Evolutionary conservation across 2,888 invertebrate species (phyloP).

Genomic region (Cryptus viduatorius): DNA sequence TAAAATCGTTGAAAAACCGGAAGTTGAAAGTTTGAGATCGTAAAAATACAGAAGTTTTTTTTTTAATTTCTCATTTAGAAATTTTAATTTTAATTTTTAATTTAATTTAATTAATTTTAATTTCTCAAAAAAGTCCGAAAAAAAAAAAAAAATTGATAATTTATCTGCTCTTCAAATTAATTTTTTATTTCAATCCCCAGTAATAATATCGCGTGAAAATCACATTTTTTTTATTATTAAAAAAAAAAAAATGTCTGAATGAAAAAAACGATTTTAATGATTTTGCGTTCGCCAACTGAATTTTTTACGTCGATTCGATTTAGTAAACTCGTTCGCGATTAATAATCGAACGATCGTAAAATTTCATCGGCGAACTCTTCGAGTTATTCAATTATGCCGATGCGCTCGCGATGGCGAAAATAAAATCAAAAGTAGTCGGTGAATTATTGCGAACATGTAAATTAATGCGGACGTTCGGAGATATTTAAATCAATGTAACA

Average conservation of each 20-base stretch:
- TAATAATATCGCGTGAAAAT: too few species aligned
- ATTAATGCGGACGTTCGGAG: neutral
- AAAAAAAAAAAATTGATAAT: too few species aligned
- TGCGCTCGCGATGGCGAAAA: neutral
- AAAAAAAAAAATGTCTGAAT: too few species aligned
- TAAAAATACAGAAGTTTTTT: neutral
- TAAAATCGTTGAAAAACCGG: neutral
- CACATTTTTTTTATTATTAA: too few species aligned
- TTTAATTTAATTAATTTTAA: too few species aligned
- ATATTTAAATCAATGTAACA: constrained; percentile 3
- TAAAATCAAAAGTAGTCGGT: neutral
- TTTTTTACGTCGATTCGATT: too few species aligned
- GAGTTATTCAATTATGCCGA: neutral
- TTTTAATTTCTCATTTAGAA: neutral
- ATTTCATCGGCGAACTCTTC: neutral
- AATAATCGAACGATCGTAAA: constrained; percentile 8
- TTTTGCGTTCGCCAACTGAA: too few species aligned
- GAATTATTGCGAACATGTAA: neutral
- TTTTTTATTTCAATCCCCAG: too few species aligned
- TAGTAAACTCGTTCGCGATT: neutral
- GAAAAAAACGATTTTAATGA: too few species aligned
- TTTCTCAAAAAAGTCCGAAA: too few species aligned
- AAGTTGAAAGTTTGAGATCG: neutral
- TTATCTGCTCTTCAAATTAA: too few species aligned
- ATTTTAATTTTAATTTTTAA: too few species aligned